Evolutionary conservation across 2,797 vertebrate species (phyloP).

Genomic region (Myripristis jacobus): DNA sequence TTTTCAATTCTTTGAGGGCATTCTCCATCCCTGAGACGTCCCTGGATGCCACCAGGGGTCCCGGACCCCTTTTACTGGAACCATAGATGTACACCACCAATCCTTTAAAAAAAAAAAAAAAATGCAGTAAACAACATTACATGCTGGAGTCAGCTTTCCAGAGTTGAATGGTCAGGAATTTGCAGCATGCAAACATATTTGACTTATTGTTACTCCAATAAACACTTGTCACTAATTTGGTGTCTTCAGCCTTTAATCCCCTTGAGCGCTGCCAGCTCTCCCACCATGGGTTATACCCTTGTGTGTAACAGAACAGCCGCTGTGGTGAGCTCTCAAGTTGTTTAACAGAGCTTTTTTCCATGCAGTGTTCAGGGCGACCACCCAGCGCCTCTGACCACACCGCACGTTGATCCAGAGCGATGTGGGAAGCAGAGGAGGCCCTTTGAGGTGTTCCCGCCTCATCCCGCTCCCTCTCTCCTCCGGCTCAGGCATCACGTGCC

Average conservation of each 20-base stretch:
- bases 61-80: not conserved
- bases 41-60: not conserved
- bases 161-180: slow-evolving; percentile 17
- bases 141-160: not conserved
- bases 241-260: slow-evolving; percentile 34
- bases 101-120: not conserved
- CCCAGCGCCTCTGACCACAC: slow-evolving; percentile 58
- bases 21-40: not conserved
- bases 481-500: slow-evolving; percentile 47
- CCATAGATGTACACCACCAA: not conserved
- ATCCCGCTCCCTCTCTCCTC: slow-evolving; percentile 18
- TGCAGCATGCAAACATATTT: slow-evolving; percentile 36
- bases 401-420: slow-evolving; percentile 18
- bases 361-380: slow-evolving; percentile 57
- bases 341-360: slow-evolving; percentile 45
- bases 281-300: slow-evolving; percentile 12
- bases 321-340: slow-evolving; percentile 45
- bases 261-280: slow-evolving; percentile 27
- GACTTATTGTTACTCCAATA: slow-evolving; percentile 1
- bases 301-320: slow-evolving; percentile 57
- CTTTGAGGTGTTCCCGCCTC: slow-evolving; percentile 38
- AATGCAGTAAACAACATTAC: not conserved
- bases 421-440: slow-evolving; percentile 42
- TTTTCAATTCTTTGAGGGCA: not conserved
- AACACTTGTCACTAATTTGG: slow-evolving; percentile 36